Evolutionary conservation across 92 coral and sea anemone species (phyloP), one percentile per base, ranked within the genome.

Genomic region (Montipora capitata): DNA sequence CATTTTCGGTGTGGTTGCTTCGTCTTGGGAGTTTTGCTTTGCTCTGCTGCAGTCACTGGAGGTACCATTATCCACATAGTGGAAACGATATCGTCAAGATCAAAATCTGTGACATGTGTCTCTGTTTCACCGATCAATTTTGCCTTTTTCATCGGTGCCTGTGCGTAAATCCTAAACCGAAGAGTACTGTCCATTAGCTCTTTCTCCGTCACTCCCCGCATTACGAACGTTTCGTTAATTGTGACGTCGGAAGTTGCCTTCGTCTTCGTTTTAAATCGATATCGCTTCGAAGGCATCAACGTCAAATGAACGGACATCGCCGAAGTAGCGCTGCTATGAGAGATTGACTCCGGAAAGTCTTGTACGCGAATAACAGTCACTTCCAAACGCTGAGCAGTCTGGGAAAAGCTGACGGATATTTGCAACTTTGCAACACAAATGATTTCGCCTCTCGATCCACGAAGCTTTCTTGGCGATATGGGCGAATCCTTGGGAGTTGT

Each of bases 191-290:
- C 83, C 77, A 84, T 63, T 18, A 92, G 63, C 43, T 92, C 95
- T 15, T 68, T 71, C 57, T 64, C 80, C 27, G 93, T 78, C 0
- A 92, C 79, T 4, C 80, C 91, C 10, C 92, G 88, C 17, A 92
- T 83, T 5, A 92, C 95, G 78, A 91, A 92, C 6, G 93, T 87
- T 64, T 92, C 95, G 41, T 92, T 88, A 67, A 89, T 85, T 11
- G 85, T 89, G 15, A 87, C 90, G 41, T 89, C 91, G 7, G 87
- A 49, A 54, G 88, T 88, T 13, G 95, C 75, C 81, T 89, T 92
- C 56, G 95, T 85, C 80, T 92, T 92, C 54, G 95, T 92, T 77
- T 92, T 92, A 67, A 88, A 92, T 40, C 95, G 82, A 52, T 80
- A 80, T 45, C 91, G 93, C 80, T 87, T 92, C 45, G 95, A 66